A percentile compares a stretch with the other conserved stretches of the same genome.
Conservation (phyloP, 1,140 invertebrate species). For the Daktulosphaira vitifoliae region DNA sequence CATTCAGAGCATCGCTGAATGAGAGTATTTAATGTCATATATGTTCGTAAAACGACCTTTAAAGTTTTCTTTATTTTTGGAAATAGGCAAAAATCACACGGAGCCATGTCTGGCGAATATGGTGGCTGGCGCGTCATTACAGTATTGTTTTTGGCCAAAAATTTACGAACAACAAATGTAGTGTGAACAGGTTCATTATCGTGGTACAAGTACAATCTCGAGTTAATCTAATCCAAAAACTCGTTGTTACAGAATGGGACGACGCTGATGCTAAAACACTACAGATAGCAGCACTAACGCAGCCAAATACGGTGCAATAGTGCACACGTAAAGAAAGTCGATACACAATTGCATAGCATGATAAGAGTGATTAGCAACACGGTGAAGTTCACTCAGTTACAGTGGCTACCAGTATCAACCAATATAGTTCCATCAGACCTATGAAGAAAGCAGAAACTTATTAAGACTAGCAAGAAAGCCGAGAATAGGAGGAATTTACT, state of each 20-base stretch:
- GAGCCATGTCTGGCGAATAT: no score
- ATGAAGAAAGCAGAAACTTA: slow-evolving; percentile 1
- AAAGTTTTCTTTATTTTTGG: no score
- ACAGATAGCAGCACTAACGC: neutral
- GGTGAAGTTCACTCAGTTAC: slow-evolving; percentile 15
- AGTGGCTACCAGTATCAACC: slow-evolving; percentile 11
- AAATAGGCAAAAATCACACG: no score
- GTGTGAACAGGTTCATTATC: no score
- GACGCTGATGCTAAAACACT: neutral
- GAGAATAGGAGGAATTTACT: neutral
- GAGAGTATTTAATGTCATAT: no score
- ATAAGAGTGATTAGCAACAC: slow-evolving; percentile 14
- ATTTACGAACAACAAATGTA: no score
- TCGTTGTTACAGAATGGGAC: slow-evolving; percentile 4
- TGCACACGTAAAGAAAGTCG: slow-evolving; percentile 21
- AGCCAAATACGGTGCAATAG: neutral
- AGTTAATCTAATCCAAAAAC: slow-evolving; percentile 2
- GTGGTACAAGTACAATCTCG: neutral
- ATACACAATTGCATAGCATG: slow-evolving; percentile 5
- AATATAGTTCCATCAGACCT: slow-evolving; percentile 13
- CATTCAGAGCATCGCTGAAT: no score
- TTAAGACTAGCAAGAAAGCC: slow-evolving; percentile 7
- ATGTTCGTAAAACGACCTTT: no score
- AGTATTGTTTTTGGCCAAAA: no score
- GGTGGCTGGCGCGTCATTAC: no score